Evolutionary conservation across 2,113 vertebrate species (phyloP).

Genomic region (Hemiprocne comata): DNA sequence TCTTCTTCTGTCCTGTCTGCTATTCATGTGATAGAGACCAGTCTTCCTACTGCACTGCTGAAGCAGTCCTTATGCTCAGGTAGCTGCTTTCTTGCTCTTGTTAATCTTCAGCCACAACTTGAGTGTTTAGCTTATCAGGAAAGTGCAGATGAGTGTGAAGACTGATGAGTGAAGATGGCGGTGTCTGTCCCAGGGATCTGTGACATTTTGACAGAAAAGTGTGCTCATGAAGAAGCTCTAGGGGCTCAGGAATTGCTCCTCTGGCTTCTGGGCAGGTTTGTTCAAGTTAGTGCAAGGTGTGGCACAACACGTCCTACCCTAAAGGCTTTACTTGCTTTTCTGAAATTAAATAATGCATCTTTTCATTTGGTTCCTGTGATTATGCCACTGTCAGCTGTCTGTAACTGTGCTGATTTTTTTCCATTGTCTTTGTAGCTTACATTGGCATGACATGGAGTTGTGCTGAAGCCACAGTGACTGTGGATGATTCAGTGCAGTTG

Average conservation of each 20-base stretch:
- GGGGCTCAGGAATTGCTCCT: not conserved
- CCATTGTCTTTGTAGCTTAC: not conserved
- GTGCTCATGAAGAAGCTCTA: not conserved
- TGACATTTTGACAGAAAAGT: not conserved
- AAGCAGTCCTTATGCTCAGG: not conserved
- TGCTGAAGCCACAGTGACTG: not conserved
- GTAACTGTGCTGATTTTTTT: not conserved
- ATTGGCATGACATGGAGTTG: not conserved
- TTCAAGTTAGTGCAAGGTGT: not conserved
- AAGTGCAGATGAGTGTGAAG: not conserved
- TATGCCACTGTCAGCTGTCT: not conserved
- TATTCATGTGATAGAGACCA: not conserved
- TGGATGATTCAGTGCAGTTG: not conserved
- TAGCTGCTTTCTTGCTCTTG: not conserved
- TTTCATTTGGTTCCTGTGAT: not conserved
- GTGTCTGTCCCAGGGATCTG: not conserved
- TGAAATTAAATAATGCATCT: not conserved
- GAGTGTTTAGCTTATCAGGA: not conserved
- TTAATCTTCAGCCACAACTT: not conserved
- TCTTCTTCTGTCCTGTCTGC: not conserved
- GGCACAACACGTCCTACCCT: not conserved
- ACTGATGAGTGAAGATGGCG: not conserved
- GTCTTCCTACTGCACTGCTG: not conserved
- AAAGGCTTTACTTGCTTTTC: not conserved
- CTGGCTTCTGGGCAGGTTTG: not conserved